Conservation (phyloP, 64 coral and sea anemone genomes). For the Exaiptasia diaphana region DNA sequence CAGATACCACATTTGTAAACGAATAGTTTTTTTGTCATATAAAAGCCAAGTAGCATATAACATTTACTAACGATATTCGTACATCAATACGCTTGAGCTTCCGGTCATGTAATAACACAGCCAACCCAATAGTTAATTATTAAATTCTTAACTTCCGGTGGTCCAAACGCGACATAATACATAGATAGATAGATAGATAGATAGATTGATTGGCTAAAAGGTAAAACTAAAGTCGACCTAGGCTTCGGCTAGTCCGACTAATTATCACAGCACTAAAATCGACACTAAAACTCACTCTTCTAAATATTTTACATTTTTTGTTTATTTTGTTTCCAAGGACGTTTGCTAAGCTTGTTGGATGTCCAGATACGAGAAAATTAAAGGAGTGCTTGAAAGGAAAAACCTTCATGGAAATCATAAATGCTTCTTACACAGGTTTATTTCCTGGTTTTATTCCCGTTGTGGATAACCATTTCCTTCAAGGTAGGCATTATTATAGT, state of each 20-base stretch:
- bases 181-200: background rate
- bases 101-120: too few relatives aligned
- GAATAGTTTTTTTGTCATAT: too few relatives aligned
- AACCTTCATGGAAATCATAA: background rate
- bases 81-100: too few relatives aligned
- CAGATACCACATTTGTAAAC: too few relatives aligned
- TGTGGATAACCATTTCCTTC: background rate
- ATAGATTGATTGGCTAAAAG: background rate
- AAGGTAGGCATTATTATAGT: background rate
- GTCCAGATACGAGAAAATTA: background rate
- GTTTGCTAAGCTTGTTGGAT: background rate
- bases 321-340: background rate
- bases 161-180: background rate
- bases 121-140: too few relatives aligned
- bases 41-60: too few relatives aligned
- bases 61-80: too few relatives aligned
- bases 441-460: background rate
- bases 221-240: background rate
- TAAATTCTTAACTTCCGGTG: too few relatives aligned
- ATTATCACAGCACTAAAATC: background rate
- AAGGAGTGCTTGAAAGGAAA: background rate
- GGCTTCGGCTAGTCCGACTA: background rate
- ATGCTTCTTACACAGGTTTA: background rate
- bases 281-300: background rate
- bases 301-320: background rate